phyloP scores from a whole-genome alignment of 2,888 invertebrate genomes.

The Ormyrus nitidulus region DNA sequence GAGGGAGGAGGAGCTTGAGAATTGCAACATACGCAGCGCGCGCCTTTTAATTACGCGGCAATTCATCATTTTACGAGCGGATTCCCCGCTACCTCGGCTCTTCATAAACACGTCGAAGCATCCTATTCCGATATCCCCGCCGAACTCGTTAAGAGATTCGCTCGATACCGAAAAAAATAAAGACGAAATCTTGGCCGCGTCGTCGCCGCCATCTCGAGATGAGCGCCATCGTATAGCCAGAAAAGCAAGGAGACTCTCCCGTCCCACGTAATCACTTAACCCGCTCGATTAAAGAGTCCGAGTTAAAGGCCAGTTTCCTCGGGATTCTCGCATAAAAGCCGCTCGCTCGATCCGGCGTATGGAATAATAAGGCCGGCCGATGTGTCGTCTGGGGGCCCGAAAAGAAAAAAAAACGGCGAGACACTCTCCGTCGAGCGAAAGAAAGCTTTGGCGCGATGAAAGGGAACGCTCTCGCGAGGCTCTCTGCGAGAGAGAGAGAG shows the following conservation, averaged over 20 bases:
- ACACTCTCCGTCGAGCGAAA: too few species aligned
- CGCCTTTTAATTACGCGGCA: slow-evolving; percentile 42
- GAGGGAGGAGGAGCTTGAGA: slow-evolving; percentile 7
- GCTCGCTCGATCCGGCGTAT: background rate
- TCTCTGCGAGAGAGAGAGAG: slow-evolving; percentile 24
- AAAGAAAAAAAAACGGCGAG: background rate
- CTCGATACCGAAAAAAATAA: too few species aligned
- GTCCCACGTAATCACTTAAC: too few species aligned
- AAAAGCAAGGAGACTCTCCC: too few species aligned
- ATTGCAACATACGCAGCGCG: slow-evolving; percentile 1
- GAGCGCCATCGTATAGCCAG: background rate
- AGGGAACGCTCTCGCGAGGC: background rate
- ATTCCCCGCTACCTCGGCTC: slow-evolving; percentile 1
- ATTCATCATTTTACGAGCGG: slow-evolving; percentile 45
- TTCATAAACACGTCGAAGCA: too few species aligned
- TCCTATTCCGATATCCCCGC: too few species aligned
- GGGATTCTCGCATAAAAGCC: slow-evolving; percentile 9
- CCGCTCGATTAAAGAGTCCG: too few species aligned
- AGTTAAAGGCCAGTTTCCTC: slow-evolving; percentile 32
- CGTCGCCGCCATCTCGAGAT: too few species aligned
- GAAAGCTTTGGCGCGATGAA: slow-evolving; percentile 14
- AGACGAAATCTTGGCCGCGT: too few species aligned
- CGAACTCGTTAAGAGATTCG: too few species aligned
- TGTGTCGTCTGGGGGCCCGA: background rate
- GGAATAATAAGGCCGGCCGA: slow-evolving; percentile 15